Conservation (phyloP, 1,140 invertebrate species). For the Octopus bimaculoides region DNA sequence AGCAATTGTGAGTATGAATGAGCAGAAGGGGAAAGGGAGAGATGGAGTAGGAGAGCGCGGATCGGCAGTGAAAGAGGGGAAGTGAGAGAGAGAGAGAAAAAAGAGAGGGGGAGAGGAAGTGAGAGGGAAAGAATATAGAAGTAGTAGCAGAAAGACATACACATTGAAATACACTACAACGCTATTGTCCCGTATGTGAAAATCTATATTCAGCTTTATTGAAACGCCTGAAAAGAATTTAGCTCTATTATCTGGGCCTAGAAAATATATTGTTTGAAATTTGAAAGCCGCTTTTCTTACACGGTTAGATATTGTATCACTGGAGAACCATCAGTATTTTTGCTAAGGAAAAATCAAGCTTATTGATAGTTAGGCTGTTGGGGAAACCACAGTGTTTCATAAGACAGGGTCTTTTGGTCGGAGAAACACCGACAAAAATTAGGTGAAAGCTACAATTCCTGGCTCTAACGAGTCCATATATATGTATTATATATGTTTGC, state of each 20-base stretch:
- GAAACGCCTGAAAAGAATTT: conserved; percentile 41
- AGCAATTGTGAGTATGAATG: not conserved
- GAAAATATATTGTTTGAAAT: conserved; percentile 51
- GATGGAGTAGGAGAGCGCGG: not conserved
- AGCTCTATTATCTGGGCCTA: conserved; percentile 39
- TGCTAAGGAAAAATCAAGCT: not conserved
- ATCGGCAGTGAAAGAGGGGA: not conserved
- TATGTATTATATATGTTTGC: too few species aligned
- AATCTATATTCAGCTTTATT: conserved; percentile 44
- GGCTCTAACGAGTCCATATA: too few species aligned
- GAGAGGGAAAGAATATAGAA: not conserved
- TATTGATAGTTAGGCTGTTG: not conserved
- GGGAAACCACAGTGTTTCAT: not conserved
- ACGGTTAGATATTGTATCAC: conserved; percentile 44
- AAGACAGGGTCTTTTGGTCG: too few species aligned
- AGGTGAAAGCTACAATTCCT: too few species aligned
- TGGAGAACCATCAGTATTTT: conserved; percentile 26
- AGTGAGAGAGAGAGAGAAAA: not conserved
- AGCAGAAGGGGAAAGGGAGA: not conserved
- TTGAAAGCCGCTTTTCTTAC: conserved; percentile 48
- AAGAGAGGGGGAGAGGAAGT: not conserved
- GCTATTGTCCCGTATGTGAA: conserved; percentile 27
- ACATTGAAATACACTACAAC: not conserved
- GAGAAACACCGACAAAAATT: too few species aligned
- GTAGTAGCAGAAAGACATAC: not conserved